Evolutionary conservation across 2,113 vertebrate species (phyloP).

Genomic region (Gymnarchus niloticus): DNA sequence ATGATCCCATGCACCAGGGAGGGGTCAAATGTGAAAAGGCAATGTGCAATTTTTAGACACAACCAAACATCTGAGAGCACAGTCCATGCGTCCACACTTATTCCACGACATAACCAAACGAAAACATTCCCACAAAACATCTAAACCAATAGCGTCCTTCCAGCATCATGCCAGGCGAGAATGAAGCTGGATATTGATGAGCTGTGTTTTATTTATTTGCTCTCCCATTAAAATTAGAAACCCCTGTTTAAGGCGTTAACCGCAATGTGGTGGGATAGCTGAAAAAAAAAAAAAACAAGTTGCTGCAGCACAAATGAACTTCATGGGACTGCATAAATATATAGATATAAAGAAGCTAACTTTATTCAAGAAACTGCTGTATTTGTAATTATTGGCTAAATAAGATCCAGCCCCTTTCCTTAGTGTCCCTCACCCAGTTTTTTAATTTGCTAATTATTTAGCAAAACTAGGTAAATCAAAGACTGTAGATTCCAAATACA

Average conservation of each 20-base stretch:
- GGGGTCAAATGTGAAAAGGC: conserved; percentile 13
- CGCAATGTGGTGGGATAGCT: neutral
- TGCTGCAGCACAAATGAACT: neutral
- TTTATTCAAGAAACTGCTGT: neutral
- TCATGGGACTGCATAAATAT: neutral
- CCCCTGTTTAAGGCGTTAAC: no score
- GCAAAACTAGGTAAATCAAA: no score
- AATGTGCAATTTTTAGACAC: neutral
- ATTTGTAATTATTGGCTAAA: neutral
- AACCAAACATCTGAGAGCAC: neutral
- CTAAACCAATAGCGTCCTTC: neutral
- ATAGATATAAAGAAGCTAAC: neutral
- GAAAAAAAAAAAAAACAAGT: neutral
- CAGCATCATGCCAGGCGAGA: neutral
- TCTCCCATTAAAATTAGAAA: no score
- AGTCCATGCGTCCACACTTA: neutral
- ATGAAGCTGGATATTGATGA: neutral
- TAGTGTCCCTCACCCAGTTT: neutral
- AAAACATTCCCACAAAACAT: neutral
- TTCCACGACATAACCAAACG: neutral
- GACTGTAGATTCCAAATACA: neutral
- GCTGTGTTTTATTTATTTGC: neutral
- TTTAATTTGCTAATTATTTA: neutral
- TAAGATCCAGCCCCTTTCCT: neutral
- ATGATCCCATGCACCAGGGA: conserved; percentile 30